A percentile compares a stretch with the other conserved stretches of the same genome.
Evolutionary conservation across 2,797 vertebrate species (phyloP).

Genomic region (Cheirogaleus major): DNA sequence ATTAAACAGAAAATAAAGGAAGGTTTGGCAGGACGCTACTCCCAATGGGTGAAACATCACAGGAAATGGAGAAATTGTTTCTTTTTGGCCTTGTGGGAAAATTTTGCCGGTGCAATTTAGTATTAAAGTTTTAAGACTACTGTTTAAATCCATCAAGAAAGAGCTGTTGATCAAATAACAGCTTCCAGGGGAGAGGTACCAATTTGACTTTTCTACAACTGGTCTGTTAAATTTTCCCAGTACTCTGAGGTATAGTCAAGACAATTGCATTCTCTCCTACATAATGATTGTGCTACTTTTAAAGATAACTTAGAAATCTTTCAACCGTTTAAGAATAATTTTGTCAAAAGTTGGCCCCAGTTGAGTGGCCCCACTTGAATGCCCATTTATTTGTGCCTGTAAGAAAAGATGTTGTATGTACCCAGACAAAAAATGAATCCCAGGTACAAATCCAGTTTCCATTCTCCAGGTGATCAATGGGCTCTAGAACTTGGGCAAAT

Average conservation of each 20-base stretch:
- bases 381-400: neutral
- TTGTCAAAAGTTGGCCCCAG: neutral
- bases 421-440: neutral
- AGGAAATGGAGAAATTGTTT: constrained; percentile 71
- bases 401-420: neutral
- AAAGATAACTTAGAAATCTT: neutral
- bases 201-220: neutral
- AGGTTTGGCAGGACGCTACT: constrained; percentile 51
- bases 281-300: neutral
- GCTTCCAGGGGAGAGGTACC: neutral
- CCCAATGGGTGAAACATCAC: constrained; percentile 50
- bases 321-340: neutral
- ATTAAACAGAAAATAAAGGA: constrained; percentile 63
- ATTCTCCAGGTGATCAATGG: neutral
- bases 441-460: neutral
- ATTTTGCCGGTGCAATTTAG: constrained; percentile 38
- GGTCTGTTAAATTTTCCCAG: neutral
- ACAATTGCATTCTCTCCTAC: neutral
- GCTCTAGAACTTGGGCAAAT: neutral
- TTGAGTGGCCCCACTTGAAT: neutral
- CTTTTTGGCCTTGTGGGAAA: constrained; percentile 63
- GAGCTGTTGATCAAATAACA: neutral
- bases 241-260: neutral
- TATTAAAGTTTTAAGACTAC: constrained; percentile 14
- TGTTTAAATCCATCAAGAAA: constrained; percentile 27